Evolutionary conservation across 2,888 invertebrate species (phyloP).

Genomic region (Orthonychiurus folsomi): DNA sequence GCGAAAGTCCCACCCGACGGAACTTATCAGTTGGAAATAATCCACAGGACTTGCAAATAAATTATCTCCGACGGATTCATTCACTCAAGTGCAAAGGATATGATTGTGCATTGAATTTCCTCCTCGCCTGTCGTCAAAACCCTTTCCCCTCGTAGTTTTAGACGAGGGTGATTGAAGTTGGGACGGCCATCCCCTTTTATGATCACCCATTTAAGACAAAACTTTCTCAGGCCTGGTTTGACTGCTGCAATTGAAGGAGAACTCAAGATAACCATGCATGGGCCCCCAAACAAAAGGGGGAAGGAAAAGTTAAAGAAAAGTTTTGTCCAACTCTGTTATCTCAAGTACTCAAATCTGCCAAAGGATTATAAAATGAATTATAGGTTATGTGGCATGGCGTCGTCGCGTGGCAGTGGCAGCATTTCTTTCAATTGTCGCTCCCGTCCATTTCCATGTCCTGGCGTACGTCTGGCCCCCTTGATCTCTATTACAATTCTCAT

Average conservation of each 20-base stretch:
- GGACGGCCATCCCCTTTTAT: background rate
- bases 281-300: background rate
- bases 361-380: background rate
- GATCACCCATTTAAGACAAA: background rate
- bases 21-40: too few relatives aligned
- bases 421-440: background rate
- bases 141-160: too few relatives aligned
- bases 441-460: background rate
- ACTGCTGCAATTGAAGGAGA: too few relatives aligned
- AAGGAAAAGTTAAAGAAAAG: background rate
- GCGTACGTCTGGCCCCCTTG: too few relatives aligned
- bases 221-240: background rate
- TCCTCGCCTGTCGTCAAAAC: too few relatives aligned
- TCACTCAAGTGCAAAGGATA: too few relatives aligned
- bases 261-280: too few relatives aligned
- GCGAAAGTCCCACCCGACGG: too few relatives aligned
- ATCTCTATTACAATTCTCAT: too few relatives aligned
- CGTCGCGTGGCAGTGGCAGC: background rate
- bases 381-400: background rate
- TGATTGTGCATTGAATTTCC: too few relatives aligned
- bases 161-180: background rate
- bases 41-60: too few relatives aligned
- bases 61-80: too few relatives aligned
- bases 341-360: slow-evolving; percentile 1
- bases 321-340: background rate